These are phyloP conservation scores for Flabesymbios commensalis DNA, from an alignment of 2,888 invertebrate genomes.

Conservation along the genomic window DNA sequence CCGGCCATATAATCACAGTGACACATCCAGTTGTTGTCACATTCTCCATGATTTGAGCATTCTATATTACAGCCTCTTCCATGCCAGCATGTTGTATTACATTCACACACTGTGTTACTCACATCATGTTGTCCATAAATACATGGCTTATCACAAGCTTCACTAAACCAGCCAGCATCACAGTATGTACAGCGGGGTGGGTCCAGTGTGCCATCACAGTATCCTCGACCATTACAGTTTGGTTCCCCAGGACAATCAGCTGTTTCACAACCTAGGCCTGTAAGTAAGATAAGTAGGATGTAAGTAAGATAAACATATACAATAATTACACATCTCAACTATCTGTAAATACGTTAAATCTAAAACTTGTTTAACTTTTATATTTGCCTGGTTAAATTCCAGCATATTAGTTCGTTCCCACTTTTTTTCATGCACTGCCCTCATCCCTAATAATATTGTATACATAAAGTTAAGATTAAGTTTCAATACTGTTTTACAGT, in stretches of 20 bases:
- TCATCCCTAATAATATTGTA: too few species aligned
- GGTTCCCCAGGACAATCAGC: slow-evolving; percentile 45
- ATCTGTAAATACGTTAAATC: too few species aligned
- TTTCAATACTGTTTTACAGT: too few species aligned
- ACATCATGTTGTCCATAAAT: slow-evolving; percentile 34
- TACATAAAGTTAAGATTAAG: too few species aligned
- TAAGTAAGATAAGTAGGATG: background rate
- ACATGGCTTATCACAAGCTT: slow-evolving; percentile 41
- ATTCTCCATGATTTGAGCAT: slow-evolving; percentile 43
- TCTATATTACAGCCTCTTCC: slow-evolving; percentile 43
- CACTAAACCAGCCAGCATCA: slow-evolving; percentile 41
- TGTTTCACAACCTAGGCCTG: slow-evolving; percentile 40
- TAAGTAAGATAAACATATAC: slow-evolving; percentile 1
- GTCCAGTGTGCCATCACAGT: slow-evolving; percentile 35
- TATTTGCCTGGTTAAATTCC: too few species aligned
- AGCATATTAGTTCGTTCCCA: too few species aligned
- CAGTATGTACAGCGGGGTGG: slow-evolving; percentile 43
- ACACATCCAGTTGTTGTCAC: slow-evolving; percentile 35
- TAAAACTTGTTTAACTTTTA: too few species aligned
- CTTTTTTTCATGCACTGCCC: too few species aligned
- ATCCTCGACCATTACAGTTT: slow-evolving; percentile 40
- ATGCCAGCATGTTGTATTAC: slow-evolving; percentile 43
- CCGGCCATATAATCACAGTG: slow-evolving; percentile 41
- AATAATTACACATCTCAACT: too few species aligned
- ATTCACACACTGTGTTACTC: slow-evolving; percentile 35